Base-by-base conservation (phyloP, 2,113 vertebrate genomes). In the Paraplagusia blochii region DNA sequence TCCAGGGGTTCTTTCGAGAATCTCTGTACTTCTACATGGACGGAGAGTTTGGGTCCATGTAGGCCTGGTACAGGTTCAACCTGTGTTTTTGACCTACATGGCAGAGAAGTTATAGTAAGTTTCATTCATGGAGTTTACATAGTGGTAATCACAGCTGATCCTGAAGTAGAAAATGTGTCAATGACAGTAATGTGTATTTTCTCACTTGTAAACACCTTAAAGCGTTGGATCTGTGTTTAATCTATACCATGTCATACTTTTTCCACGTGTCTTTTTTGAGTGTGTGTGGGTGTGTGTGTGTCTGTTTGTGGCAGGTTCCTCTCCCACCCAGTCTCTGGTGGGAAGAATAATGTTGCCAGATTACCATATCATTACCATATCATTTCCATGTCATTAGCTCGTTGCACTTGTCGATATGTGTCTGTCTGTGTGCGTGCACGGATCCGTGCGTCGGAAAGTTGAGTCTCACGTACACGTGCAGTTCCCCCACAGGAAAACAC, bases 291-390 rank as follows among this genome's bases (percentile, higher is more conserved):
- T 46, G 63, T 35, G 47, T 35, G 61, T 49, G 50, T 35, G 46
- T 33, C 42, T 4, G 59, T 67, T 68, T 85, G 75, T 82, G 79
- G 71, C 71, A 74, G 79, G 86, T 87, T 87, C 63, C 69, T 76
- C 80, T 79, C 77, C 68, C 76, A 83, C 63, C 63, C 60, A 52
- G 82, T 87, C 82, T 87, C 85, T 87, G 76, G 82, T 88, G 85
- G 76, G 80, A 72, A 81, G 89, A 91, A 91, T 91, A 91, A 89
- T 86, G 86, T 82, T 86, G 83, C 82, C 78, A 88, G 85, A 91
- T 91, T 91, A 89, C 79, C 89, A 91, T 91, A 84, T 74, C 77
- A 90, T 91, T 91, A 88, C 84, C 90, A 91, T 91, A 76, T 88
- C 52, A 89, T 89, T 89, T 82, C 87, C 87, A 89, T 88, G 66